Evolutionary conservation across 2,797 vertebrate species (phyloP).

Genomic region (Gymnothorax reevesii): DNA sequence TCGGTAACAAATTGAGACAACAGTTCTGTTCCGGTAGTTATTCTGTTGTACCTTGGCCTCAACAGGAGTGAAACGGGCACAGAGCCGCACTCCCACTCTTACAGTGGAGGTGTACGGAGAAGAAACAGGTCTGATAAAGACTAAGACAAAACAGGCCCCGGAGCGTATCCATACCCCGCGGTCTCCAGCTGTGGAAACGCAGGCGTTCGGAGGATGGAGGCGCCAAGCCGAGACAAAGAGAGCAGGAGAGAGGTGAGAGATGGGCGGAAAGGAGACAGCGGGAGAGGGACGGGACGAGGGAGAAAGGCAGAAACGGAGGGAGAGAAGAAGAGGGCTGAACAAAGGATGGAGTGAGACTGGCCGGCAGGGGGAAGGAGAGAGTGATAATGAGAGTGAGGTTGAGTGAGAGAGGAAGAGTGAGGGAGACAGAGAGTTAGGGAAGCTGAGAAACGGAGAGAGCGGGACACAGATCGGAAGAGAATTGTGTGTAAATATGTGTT

Average conservation of each 20-base stretch:
- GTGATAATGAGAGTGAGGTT: neutral
- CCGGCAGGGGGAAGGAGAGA: neutral
- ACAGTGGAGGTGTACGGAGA: constrained; percentile 20
- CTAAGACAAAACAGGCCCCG: constrained; percentile 44
- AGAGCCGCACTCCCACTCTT: neutral
- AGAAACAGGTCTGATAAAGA: constrained; percentile 26
- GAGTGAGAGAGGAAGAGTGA: neutral
- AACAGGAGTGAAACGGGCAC: neutral
- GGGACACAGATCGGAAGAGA: neutral
- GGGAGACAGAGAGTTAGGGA: neutral
- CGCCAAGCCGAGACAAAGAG: constrained; percentile 51
- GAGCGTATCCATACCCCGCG: constrained; percentile 49
- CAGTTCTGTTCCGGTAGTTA: constrained; percentile 5
- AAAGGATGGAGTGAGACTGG: neutral
- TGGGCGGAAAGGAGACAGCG: neutral
- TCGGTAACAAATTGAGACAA: constrained; percentile 20
- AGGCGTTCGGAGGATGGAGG: constrained; percentile 36
- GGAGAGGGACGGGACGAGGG: neutral
- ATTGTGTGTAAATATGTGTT: constrained; percentile 39
- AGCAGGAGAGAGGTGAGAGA: constrained; percentile 25
- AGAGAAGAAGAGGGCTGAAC: neutral
- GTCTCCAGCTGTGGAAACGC: constrained; percentile 37
- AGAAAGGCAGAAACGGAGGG: neutral
- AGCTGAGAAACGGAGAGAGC: neutral
- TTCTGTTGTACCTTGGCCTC: neutral